These are phyloP conservation scores for Thalpophila matura DNA, from an alignment of 2,888 invertebrate genomes.

Conservation along the genomic window DNA sequence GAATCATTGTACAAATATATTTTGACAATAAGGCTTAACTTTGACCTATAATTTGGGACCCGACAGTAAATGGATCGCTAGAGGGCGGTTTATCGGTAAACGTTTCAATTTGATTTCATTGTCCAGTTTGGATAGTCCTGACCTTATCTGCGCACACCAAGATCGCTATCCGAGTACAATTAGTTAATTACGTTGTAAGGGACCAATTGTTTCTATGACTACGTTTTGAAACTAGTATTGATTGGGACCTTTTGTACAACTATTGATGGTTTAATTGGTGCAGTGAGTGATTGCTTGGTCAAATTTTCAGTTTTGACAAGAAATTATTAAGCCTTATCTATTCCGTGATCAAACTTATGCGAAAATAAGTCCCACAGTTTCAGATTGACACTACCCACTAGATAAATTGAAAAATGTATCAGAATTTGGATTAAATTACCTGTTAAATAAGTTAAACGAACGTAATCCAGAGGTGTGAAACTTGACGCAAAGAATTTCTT, in stretches of 20 bases:
- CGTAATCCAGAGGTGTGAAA: too few relatives aligned
- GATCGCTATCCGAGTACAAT: conserved; percentile 43
- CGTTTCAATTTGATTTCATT: conserved; percentile 58
- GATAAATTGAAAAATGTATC: too few relatives aligned
- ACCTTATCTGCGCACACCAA: conserved; percentile 38
- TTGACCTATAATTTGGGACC: conserved; percentile 49
- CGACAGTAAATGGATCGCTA: conserved; percentile 46
- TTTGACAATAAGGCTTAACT: conserved; percentile 41
- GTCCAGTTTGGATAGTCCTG: conserved; percentile 19
- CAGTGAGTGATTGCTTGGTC: too few relatives aligned
- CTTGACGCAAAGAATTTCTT: too few relatives aligned
- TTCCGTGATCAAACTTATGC: too few relatives aligned
- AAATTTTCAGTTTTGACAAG: too few relatives aligned
- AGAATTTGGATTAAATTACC: too few relatives aligned
- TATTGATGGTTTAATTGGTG: too few relatives aligned
- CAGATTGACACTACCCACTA: too few relatives aligned
- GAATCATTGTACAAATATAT: conserved; percentile 37
- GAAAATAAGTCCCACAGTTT: too few relatives aligned
- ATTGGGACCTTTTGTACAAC: neutral
- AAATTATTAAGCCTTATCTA: too few relatives aligned
- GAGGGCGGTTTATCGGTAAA: conserved; percentile 51
- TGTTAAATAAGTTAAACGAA: too few relatives aligned
- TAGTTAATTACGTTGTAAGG: conserved; percentile 48
- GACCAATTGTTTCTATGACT: conserved; percentile 18
- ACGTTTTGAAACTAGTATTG: conserved; percentile 2